Evolutionary conservation across 2,888 invertebrate species (phyloP).

Genomic region (Tetragnatha montana): DNA sequence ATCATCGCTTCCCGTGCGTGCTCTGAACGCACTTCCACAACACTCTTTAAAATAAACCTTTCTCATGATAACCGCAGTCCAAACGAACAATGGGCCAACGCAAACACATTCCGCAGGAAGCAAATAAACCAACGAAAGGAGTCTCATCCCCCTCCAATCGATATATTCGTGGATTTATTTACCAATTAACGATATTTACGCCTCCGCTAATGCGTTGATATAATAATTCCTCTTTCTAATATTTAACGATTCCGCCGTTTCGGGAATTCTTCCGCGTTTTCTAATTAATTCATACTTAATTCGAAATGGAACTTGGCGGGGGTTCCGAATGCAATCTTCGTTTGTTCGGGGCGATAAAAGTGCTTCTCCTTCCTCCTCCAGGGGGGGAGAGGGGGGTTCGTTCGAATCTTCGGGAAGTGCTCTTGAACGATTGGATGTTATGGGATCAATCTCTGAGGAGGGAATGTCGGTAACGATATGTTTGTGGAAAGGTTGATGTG

Average conservation of each 20-base stretch:
- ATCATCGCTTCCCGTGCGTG: no score
- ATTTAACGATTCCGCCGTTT: neutral
- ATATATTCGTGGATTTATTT: neutral
- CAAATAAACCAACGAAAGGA: neutral
- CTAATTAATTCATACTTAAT: neutral
- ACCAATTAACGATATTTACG: neutral
- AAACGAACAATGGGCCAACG: neutral
- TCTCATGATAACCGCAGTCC: neutral
- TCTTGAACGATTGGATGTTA: neutral
- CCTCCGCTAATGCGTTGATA: neutral
- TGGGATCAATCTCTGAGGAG: neutral
- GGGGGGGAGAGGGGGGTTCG: neutral
- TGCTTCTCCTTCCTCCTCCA: neutral
- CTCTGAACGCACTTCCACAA: no score
- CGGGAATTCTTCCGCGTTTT: neutral
- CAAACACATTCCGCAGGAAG: neutral
- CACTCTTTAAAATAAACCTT: no score
- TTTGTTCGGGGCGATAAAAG: neutral
- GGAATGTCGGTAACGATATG: neutral
- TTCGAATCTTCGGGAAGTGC: neutral
- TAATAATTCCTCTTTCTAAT: neutral
- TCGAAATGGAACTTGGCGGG: neutral
- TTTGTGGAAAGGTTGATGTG: neutral
- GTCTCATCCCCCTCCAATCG: neutral
- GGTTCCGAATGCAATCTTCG: neutral